Evolutionary conservation across 2,888 invertebrate genomes (phyloP).

Genomic region (Diaprepes abbreviatus): DNA sequence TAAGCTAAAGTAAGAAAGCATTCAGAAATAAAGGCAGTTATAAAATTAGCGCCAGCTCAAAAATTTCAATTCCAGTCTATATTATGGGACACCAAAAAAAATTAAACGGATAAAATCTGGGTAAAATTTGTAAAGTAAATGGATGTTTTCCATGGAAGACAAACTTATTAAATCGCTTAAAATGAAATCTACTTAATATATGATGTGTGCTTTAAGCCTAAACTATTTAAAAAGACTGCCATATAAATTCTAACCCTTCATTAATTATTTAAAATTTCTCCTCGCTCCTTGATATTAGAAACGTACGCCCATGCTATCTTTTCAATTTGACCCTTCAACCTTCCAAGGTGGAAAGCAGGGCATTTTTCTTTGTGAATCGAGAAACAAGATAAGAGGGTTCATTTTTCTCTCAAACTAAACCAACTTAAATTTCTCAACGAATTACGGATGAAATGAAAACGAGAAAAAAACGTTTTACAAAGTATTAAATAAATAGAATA

Average conservation of each 20-base stretch:
- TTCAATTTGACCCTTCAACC: slow-evolving; percentile 22
- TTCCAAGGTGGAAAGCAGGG: slow-evolving; percentile 12
- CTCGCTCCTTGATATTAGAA: neutral
- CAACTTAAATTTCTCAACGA: slow-evolving; percentile 21
- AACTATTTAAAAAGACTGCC: neutral
- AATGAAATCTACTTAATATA: too few species aligned
- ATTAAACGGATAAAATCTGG: too few species aligned
- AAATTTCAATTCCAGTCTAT: too few species aligned
- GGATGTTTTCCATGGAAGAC: too few species aligned
- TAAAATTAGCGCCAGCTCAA: too few species aligned
- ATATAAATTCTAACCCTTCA: neutral
- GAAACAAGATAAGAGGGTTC: slow-evolving; percentile 33
- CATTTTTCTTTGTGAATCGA: slow-evolving; percentile 31
- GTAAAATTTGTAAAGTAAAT: too few species aligned
- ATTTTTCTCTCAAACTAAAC: slow-evolving; percentile 35
- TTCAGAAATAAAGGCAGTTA: too few species aligned
- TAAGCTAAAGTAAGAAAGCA: too few species aligned
- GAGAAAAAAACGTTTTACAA: neutral
- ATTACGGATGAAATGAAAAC: slow-evolving; percentile 2
- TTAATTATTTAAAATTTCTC: neutral
- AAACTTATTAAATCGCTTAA: too few species aligned
- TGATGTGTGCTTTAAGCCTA: too few species aligned
- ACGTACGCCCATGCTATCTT: slow-evolving; percentile 3
- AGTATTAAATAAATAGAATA: neutral
- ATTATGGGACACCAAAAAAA: too few species aligned